Base-by-base conservation (phyloP, 1,140 invertebrate species). In the Hylyphantes graminicola region DNA sequence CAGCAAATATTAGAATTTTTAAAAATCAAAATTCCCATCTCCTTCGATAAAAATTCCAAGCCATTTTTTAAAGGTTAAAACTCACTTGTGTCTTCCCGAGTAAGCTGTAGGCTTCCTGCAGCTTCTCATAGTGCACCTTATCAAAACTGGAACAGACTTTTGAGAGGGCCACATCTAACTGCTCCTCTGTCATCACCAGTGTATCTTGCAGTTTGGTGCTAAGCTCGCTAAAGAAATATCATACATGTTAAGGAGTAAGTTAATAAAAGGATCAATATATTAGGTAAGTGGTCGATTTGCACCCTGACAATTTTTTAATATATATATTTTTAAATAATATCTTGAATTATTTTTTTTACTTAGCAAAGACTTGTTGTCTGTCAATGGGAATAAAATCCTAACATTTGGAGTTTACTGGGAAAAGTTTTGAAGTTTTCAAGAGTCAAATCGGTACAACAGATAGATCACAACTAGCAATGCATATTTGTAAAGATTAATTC, bases 181-280 rank as follows among this genome's bases (percentile, higher is more conserved):
- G 95, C 87, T 97, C 95, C 89, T 98, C 97, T 0, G 96, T 96
- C 90, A 96, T 93, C 85, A 95, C 94, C 68, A 98, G 90, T 0
- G 95, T 98, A 88, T 98, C 97, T 89, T 97, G 95, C 0, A 99
- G 90, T 88, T 98, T 95, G 86, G 92, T 93, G 65, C 93, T 93
- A n/a, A 97, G 89, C 75, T 96, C 95, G 74, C 94, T 93, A 61
- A 65, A 87, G 6, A 65, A 10, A 65, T 21, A 10, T 9, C 10
- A 70, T 17, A 70, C 50, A 70, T 53, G n/a, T 4, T 70, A 5
- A 35, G 5, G 5, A 35, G 35, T 5, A 35, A 35, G 35, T 35
- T 35, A 2, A 5, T 35, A 2, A 35, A 35, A 35, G 2, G 35
- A 5, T 35, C 35, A 35, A 35, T 35, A 35, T n/a, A n/a, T n/a